Conservation (phyloP, 2,888 invertebrate genomes). For the Peribatodes rhomboidaria region DNA sequence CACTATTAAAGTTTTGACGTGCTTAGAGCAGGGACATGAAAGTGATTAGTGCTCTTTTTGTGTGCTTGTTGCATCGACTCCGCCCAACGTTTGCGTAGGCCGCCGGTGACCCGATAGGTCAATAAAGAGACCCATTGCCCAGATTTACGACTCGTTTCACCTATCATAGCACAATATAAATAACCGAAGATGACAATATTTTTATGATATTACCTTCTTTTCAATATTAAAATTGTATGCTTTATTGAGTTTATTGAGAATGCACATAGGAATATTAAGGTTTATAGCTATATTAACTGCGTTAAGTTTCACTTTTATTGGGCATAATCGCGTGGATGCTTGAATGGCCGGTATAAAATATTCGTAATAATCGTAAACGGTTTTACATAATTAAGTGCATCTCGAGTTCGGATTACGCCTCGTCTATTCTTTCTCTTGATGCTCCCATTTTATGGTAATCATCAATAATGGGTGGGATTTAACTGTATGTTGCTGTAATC, state of each 20-base stretch:
- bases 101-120: constrained; percentile 36
- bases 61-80: constrained; percentile 20
- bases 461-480: constrained; percentile 15
- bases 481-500: constrained; percentile 2
- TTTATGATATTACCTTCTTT: constrained; percentile 34
- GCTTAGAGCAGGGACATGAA: constrained; percentile 23
- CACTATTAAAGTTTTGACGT: constrained; percentile 14
- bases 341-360: constrained; percentile 34
- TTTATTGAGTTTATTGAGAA: constrained; percentile 40
- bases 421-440: constrained; percentile 9
- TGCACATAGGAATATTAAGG: constrained; percentile 40
- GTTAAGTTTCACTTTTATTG: constrained; percentile 47
- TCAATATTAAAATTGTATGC: constrained; percentile 28
- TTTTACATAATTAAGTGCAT: constrained; percentile 36
- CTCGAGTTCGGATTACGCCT: constrained; percentile 27
- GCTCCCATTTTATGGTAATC: constrained; percentile 15
- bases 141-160: constrained; percentile 45
- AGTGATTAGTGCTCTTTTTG: constrained; percentile 26
- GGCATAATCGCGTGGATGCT: constrained; percentile 33
- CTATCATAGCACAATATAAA: constrained; percentile 44
- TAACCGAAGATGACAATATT: constrained; percentile 40
- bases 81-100: constrained; percentile 33
- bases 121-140: constrained; percentile 42
- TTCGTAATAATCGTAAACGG: constrained; percentile 36
- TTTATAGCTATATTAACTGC: constrained; percentile 46